Evolutionary conservation across 2,888 invertebrate genomes (phyloP), one percentile per base, ranked within the genome.

Genomic region (Leucophora obtusa): DNA sequence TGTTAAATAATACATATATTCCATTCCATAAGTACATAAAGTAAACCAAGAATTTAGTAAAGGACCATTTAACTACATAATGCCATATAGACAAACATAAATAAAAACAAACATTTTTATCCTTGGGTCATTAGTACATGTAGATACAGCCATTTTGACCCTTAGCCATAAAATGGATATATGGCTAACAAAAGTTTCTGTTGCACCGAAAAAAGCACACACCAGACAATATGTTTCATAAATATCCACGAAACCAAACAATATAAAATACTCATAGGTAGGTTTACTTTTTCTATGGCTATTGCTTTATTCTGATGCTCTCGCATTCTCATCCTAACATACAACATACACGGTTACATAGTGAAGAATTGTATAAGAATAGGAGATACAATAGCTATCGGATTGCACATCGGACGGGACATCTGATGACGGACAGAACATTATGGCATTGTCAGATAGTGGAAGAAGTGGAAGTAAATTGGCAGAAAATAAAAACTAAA

Each of bases 121-220:
- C 62, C 47, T 10, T 54, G 63, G 63, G 58, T 73, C 66, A 74
- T 74, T 66, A 73, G 56, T 60, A 18, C 54, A 74, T 33, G 53
- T 79, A 59, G 18, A 50, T 7, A 28, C 28, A 28, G 5, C 4
- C 21, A 17, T 35, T 35, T 63, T 43, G 60, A 33, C 53, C 35
- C 65, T 79, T 74, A 38, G 47, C 60, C 65, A 66, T 65, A 74
- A 65, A 79, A 59, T 62, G 47, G 54, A 70, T 70, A 70, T 74
- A 66, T 70, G 62, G 58, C 74, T 38, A 60, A 65, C 74, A 74
- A 74, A 65, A 74, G 70, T 60, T 74, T 66, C 54, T 17, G 18
- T 9, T 28, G 43, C 43, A 53, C 18, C 54, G 33, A 53, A 38
- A 33, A 63, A 47, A 15, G 21, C 51, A 24, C 3, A 17, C 3